Conservation (phyloP, 2,113 vertebrate genomes). For the Aphyosemion australe region DNA sequence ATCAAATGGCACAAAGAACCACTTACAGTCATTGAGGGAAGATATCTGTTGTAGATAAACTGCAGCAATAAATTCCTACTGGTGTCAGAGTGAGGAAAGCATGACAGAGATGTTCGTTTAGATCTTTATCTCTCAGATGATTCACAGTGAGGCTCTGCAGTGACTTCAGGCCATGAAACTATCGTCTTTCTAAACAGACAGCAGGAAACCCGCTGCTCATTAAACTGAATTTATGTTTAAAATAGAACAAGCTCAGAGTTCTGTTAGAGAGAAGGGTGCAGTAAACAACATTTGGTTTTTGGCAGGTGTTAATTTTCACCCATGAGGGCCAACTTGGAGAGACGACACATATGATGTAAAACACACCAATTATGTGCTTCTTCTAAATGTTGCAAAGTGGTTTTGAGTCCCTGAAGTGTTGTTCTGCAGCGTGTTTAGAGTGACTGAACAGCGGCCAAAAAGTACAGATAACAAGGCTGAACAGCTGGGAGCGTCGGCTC, state of each 20-base stretch:
- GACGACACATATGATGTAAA: conserved; percentile 5
- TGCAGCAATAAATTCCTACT: conserved; percentile 18
- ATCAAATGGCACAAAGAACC: not conserved
- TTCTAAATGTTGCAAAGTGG: conserved; percentile 8
- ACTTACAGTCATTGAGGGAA: conserved; percentile 9
- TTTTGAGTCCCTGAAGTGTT: not conserved
- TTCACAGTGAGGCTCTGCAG: conserved; percentile 36
- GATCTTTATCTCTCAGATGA: conserved; percentile 50
- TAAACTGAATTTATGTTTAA: not conserved
- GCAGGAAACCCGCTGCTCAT: not conserved
- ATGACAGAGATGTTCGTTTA: not conserved
- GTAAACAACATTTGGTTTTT: conserved; percentile 32
- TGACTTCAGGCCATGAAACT: not conserved
- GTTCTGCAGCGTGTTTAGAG: not conserved
- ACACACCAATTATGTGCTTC: conserved; percentile 9
- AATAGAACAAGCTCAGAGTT: conserved; percentile 6
- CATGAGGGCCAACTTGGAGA: conserved; percentile 22
- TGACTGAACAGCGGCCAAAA: not conserved
- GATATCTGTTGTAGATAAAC: conserved; percentile 14
- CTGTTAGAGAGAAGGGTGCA: not conserved
- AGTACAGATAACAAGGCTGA: not conserved
- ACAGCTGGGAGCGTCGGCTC: not conserved
- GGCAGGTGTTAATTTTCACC: conserved; percentile 32
- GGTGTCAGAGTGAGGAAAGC: conserved; percentile 22
- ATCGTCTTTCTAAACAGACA: not conserved